Conservation (phyloP, 2,113 vertebrate species). For the Menidia beryllina region DNA sequence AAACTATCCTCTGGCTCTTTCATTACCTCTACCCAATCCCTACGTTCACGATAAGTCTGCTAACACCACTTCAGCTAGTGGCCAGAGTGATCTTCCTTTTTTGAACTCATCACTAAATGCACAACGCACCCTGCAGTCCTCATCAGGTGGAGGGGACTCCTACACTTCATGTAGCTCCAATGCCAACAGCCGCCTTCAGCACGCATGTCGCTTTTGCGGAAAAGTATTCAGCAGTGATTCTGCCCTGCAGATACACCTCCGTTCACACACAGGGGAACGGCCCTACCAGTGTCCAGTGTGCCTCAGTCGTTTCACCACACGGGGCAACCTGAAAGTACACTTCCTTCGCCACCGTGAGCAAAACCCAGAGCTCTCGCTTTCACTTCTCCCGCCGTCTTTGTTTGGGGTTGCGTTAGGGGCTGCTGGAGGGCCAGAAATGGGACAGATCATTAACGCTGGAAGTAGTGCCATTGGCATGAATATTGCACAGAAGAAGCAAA, state of each 20-base stretch:
- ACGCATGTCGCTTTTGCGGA: slow-evolving; percentile 91
- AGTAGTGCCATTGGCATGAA: slow-evolving; percentile 69
- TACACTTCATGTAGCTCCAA: slow-evolving; percentile 56
- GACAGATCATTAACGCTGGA: slow-evolving; percentile 55
- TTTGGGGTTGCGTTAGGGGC: slow-evolving; percentile 73
- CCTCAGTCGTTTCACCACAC: slow-evolving; percentile 92
- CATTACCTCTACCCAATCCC: slow-evolving; percentile 76
- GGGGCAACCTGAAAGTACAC: slow-evolving; percentile 94
- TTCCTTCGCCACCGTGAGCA: slow-evolving; percentile 92
- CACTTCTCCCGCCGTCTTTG: slow-evolving; percentile 87
- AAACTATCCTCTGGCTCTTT: slow-evolving; percentile 73
- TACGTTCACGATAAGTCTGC: slow-evolving; percentile 85
- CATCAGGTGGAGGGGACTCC: slow-evolving; percentile 51
- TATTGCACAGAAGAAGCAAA: slow-evolving; percentile 78
- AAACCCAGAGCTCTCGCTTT: slow-evolving; percentile 92
- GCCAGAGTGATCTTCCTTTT: slow-evolving; percentile 68
- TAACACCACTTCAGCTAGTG: slow-evolving; percentile 67
- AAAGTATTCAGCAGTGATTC: slow-evolving; percentile 93
- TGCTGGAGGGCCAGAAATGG: slow-evolving; percentile 63
- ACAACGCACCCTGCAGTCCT: slow-evolving; percentile 66
- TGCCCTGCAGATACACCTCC: slow-evolving; percentile 91
- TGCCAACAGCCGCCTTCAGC: slow-evolving; percentile 73
- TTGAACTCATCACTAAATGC: slow-evolving; percentile 70
- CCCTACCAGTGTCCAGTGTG: slow-evolving; percentile 94
- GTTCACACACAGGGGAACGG: slow-evolving; percentile 92